Base-by-base conservation (phyloP, 2,888 invertebrate genomes). In the Entomobrya multifasciata region DNA sequence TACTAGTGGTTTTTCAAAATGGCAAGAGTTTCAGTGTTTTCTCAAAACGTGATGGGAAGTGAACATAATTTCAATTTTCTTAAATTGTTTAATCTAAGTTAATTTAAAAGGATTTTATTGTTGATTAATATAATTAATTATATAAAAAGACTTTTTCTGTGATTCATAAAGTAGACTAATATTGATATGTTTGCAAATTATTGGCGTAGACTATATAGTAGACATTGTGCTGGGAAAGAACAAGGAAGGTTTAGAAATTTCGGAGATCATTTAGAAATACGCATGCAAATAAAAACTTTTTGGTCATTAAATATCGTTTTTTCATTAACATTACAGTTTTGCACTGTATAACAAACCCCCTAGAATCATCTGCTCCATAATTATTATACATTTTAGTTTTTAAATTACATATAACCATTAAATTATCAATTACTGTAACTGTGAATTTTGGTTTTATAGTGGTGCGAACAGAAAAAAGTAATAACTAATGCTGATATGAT, bases 71-170 rank as follows among this genome's bases (percentile, higher is more conserved):
- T 36, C 36, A 36, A 36, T 36, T 36, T 36, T 36, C 36, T 36
- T 52, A 17, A 52, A 52, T n/a, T 52, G 8, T 52, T 52, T 6
- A 17, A n/a, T 15, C 17, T n/a, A 52, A 8, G 17, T 17, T 6
- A 52, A 52, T 52, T 52, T 52, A 17, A 44, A 44, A 44, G 47
- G 47, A 11, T 55, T 3, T 57, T 57, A 2, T 22, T 5, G 11
- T 47, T 49, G 1, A 44, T 65, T 41, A 44, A 20, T 11, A 22
- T 62, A n/a, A 25, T 25, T 57, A 22, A 60, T 41, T 41, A 36
- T 83, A 76, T 76, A 65, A 83, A 83, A 83, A 83, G 83, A 83
- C 83, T 83, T 83, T 82, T 83, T 83, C 83, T 83, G 83, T 83
- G 83, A 83, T 83, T 83, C 76, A 83, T 83, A 83, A 52, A 82